A percentile compares a stretch with the other conserved stretches of the same genome.
These are phyloP conservation scores for Pollenia griseotomentosa DNA, from an alignment of 2,888 invertebrate genomes.

Conservation along the genomic window DNA sequence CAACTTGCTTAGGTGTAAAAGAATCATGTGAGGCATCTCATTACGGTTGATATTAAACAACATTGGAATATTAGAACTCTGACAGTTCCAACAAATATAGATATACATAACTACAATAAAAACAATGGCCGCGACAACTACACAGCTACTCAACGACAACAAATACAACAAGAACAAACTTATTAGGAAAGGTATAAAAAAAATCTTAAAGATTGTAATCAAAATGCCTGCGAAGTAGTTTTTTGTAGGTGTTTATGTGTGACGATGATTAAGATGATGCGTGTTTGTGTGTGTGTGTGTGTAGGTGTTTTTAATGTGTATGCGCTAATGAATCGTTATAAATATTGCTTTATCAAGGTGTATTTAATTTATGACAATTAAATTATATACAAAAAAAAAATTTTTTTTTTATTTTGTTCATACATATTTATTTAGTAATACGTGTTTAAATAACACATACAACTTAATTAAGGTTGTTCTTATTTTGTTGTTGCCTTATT, in stretches of 20 bases:
- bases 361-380: conserved; percentile 66
- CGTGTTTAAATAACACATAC: neutral
- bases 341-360: conserved; percentile 41
- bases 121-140: conserved; percentile 5
- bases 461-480: conserved; percentile 7
- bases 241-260: too few species aligned
- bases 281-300: too few species aligned
- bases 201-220: neutral
- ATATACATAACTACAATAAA: conserved; percentile 1
- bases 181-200: neutral
- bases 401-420: too few species aligned
- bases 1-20: conserved; percentile 30
- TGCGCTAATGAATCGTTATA: conserved; percentile 13
- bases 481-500: neutral
- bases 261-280: neutral
- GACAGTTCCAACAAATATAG: conserved; percentile 23
- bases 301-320: neutral
- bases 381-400: conserved; percentile 41
- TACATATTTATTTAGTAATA: neutral
- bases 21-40: conserved; percentile 50
- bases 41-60: conserved; percentile 30
- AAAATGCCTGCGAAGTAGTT: neutral
- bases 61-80: conserved; percentile 20
- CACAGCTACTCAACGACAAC: neutral
- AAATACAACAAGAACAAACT: neutral